Evolutionary conservation across 2,797 vertebrate genomes (phyloP), one percentile per base, ranked within the genome.

Genomic region (Euthynnus affinis): DNA sequence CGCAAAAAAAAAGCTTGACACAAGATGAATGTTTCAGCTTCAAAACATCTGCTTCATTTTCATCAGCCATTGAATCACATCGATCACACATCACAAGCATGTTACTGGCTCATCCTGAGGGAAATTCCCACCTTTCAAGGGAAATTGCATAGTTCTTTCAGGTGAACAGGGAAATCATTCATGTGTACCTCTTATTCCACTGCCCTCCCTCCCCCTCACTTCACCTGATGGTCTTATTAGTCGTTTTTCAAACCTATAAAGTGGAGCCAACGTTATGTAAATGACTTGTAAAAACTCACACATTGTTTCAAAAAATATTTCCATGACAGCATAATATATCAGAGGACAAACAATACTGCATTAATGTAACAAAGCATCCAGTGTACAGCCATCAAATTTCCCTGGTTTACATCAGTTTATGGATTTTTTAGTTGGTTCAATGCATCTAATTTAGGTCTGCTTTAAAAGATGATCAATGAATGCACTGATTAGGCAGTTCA

Each of bases 21-120:
- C 76, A 86, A 89, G 94, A 95, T 81, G 80, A 93, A 93, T 92
- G 91, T 83, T 87, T 81, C 34, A 2, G 61, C 86, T 90, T 74
- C 67, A 64, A 91, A 93, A 92, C 94, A 93, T 93, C 93, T 94
- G 93, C 87, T 93, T 89, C 63, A 79, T 94, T 95, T 93, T 91
- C 91, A 91, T 90, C 88, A 90, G 87, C 87, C 85, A 17, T 76
- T 85, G 89, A 88, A 89, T 93, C 90, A 51, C 89, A 92, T 92
- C 85, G 83, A 93, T 94, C 92, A 92, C 68, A 86, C 73, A 65
- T 92, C 88, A 59, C 85, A 17, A 83, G 88, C 88, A 72, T 25
- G 71, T 89, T 90, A 90, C 85, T 85, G 91, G 88, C 87, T 91
- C 86, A 88, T 91, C 89, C 90, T 81, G 60, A 63, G 92, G 94